phyloP scores from a whole-genome alignment of 1,140 invertebrate genomes.

The Charaxes varanes region DNA sequence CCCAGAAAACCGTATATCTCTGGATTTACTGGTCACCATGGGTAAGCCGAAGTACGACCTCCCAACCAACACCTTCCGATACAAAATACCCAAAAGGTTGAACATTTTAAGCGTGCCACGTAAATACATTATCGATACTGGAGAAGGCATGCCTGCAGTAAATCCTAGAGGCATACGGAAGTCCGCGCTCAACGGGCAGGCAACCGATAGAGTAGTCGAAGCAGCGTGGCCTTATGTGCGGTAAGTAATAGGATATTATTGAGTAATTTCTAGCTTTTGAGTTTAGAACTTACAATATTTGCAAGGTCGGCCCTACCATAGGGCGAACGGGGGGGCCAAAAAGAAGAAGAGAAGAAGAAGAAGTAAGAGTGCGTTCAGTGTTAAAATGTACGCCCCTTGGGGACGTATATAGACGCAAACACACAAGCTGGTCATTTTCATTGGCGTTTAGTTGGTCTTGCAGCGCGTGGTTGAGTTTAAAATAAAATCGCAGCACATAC shows the following conservation, averaged over 20 bases:
- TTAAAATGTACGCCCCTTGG: too few relatives aligned
- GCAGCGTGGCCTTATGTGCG: conserved; percentile 49
- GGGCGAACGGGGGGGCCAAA: too few relatives aligned
- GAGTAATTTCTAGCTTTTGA: not conserved
- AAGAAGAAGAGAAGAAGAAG: too few relatives aligned
- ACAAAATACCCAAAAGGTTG: conserved; percentile 47
- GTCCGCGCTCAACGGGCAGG: conserved; percentile 35
- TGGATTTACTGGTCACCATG: conserved; percentile 52
- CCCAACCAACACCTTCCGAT: conserved; percentile 45
- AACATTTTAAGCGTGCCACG: conserved; percentile 50
- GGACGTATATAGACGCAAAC: too few relatives aligned
- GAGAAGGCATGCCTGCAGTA: conserved; percentile 45
- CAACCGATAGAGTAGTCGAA: conserved; percentile 48
- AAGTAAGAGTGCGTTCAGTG: too few relatives aligned
- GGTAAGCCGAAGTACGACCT: conserved; percentile 46
- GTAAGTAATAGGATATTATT: conserved; percentile 25
- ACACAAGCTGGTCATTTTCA: too few relatives aligned
- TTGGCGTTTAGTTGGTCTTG: too few relatives aligned
- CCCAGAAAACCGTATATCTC: conserved; percentile 27
- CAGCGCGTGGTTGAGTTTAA: too few relatives aligned
- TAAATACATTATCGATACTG: conserved; percentile 35
- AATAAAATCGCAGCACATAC: too few relatives aligned
- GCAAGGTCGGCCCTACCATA: too few relatives aligned
- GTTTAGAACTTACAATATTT: not conserved
- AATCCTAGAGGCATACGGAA: conserved; percentile 38